Evolutionary conservation across 2,888 invertebrate genomes (phyloP), one percentile per base, ranked within the genome.

Genomic region (Cerceris ruficornis): DNA sequence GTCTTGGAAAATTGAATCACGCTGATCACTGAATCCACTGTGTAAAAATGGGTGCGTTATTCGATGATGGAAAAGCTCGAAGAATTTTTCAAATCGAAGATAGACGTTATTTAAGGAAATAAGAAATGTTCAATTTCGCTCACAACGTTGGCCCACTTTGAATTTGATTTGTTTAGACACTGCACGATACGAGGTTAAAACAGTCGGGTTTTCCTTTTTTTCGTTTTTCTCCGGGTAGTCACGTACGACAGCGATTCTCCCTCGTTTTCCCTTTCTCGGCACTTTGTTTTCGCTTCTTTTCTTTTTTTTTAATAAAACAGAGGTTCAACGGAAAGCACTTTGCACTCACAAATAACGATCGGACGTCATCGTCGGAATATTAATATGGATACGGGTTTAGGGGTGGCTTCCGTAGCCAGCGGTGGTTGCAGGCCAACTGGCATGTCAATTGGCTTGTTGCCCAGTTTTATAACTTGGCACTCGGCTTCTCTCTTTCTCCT

Each of bases 361-460:
- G 81, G 85, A 86, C 85, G 87, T 90, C 88, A 89, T 88, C 82
- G 81, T 76, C 67, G 82, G 82, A 86, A 87, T 87, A 85, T 88
- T 88, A 87, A 90, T 88, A 89, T 83, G 76, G 80, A 84, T 86
- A 74, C 77, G 81, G 73, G 75, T 77, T 83, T 76, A 82, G 82
- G 55, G 84, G 83, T 84, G 86, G 87, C 86, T 89, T 86, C 89
- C 87, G 90, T 88, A 89, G 88, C 87, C 88, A 86, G 87, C 90
- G 91, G 87, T 86, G 90, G 89, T 90, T 88, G 90, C 90, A 86
- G 87, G 89, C 91, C 90, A 91, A 91, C 91, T 91, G 91, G 90
- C 90, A 90, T 91, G 90, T 92, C 91, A 91, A 91, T 92, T 92
- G 92, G 92, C 92, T 91, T 90, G 90, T 90, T 92, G 92, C 92